Conservation (phyloP, 2,113 vertebrate species). For the Columbina picui region DNA sequence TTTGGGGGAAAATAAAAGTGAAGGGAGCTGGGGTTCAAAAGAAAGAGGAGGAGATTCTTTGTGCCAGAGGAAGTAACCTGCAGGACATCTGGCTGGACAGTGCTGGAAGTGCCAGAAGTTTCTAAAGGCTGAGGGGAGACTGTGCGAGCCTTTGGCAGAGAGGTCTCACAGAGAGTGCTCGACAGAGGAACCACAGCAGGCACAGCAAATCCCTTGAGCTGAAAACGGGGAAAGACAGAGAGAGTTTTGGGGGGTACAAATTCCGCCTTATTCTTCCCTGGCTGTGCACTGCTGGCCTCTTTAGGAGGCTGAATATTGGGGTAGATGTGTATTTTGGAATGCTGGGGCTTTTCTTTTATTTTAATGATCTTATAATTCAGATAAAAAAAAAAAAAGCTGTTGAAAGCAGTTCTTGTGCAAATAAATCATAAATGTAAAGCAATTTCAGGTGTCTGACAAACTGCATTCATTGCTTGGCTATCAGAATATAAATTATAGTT, state of each 20-base stretch:
- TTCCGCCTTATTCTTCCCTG: background rate
- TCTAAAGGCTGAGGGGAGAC: background rate
- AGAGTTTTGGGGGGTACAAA: background rate
- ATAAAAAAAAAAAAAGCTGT: background rate
- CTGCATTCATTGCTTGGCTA: background rate
- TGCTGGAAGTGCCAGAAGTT: background rate
- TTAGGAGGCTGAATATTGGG: background rate
- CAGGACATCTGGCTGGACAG: background rate
- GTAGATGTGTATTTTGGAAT: background rate
- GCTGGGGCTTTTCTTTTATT: background rate
- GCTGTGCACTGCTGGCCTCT: background rate
- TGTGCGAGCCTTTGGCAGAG: background rate
- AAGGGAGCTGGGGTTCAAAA: background rate
- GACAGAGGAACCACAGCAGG: background rate
- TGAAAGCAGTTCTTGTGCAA: slow-evolving; percentile 21
- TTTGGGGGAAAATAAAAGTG: background rate
- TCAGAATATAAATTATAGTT: slow-evolving; percentile 1
- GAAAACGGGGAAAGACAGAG: background rate
- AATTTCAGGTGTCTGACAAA: slow-evolving; percentile 16
- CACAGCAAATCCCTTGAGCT: background rate
- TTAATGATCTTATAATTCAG: background rate
- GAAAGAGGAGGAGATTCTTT: background rate
- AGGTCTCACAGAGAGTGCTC: background rate
- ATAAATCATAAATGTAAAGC: slow-evolving; percentile 1
- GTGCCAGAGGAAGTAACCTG: background rate